Evolutionary conservation across 2,888 invertebrate species (phyloP).

Genomic region (Galeopsomyia nigrocyanea): DNA sequence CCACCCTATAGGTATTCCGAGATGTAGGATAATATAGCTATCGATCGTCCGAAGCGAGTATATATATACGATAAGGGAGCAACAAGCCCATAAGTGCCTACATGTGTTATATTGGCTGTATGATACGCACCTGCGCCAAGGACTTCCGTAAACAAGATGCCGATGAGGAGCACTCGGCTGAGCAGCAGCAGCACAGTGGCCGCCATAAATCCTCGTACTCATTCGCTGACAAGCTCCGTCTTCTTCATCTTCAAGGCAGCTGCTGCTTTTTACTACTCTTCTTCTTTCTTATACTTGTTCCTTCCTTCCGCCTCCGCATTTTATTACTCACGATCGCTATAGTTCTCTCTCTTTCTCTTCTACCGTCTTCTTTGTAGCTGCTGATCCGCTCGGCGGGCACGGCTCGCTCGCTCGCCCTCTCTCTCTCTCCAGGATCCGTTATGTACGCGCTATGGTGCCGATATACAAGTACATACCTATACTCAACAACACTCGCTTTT

Average conservation of each 20-base stretch:
- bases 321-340: background rate
- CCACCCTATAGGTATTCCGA: too few species aligned
- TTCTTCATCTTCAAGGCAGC: conserved; percentile 5
- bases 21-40: too few species aligned
- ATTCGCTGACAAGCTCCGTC: conserved; percentile 55
- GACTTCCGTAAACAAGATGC: conserved; percentile 68
- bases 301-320: background rate
- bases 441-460: conserved; percentile 1
- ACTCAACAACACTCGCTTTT: background rate
- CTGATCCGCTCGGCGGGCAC: background rate
- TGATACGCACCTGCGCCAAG: too few species aligned
- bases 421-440: conserved; percentile 20
- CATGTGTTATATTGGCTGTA: too few species aligned
- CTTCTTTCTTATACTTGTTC: background rate
- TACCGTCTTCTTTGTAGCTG: background rate
- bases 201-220: conserved; percentile 67
- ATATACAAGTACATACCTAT: too few species aligned
- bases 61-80: too few species aligned
- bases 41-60: too few species aligned
- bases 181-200: conserved; percentile 45
- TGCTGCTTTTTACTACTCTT: background rate
- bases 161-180: conserved; percentile 65
- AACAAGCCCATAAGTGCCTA: too few species aligned
- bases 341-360: background rate
- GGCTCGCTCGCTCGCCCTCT: background rate